These are phyloP conservation scores for Phenganax subtilis DNA, from an alignment of 92 coral and sea anemone genomes.

Conservation along the genomic window DNA sequence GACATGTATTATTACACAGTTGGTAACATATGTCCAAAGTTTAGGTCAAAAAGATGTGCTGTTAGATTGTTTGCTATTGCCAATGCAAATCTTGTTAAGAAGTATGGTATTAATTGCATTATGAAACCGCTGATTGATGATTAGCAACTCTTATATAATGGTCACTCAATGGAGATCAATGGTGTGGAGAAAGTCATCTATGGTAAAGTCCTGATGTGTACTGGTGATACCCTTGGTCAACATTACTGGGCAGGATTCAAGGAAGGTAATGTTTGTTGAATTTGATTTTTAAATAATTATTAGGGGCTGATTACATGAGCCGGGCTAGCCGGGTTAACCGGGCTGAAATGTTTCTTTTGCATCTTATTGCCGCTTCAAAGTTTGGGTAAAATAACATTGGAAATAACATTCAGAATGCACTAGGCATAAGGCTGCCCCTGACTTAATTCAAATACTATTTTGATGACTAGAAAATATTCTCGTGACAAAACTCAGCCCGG, in stretches of 20 bases:
- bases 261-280: neutral
- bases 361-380: too few species aligned
- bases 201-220: slow-evolving; percentile 8
- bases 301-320: too few species aligned
- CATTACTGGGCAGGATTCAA: slow-evolving; percentile 20
- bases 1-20: slow-evolving; percentile 11
- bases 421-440: too few species aligned
- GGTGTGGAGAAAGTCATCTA: slow-evolving; percentile 11
- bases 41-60: slow-evolving; percentile 4
- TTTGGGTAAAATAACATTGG: too few species aligned
- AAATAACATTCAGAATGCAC: too few species aligned
- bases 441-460: too few species aligned
- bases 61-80: slow-evolving; percentile 19
- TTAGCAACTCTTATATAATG: neutral
- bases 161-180: neutral
- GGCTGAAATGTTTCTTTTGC: too few species aligned
- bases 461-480: too few species aligned
- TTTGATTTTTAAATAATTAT: too few species aligned
- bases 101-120: slow-evolving; percentile 15
- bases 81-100: slow-evolving; percentile 11
- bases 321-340: too few species aligned
- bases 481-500: too few species aligned
- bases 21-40: slow-evolving; percentile 10
- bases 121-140: slow-evolving; percentile 2
- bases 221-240: slow-evolving; percentile 21